Percentiles rank a stretch among this genome's conserved stretches.
These are phyloP conservation scores for Morelia viridis DNA, from an alignment of 2,797 vertebrate genomes.

Conservation along the genomic window DNA sequence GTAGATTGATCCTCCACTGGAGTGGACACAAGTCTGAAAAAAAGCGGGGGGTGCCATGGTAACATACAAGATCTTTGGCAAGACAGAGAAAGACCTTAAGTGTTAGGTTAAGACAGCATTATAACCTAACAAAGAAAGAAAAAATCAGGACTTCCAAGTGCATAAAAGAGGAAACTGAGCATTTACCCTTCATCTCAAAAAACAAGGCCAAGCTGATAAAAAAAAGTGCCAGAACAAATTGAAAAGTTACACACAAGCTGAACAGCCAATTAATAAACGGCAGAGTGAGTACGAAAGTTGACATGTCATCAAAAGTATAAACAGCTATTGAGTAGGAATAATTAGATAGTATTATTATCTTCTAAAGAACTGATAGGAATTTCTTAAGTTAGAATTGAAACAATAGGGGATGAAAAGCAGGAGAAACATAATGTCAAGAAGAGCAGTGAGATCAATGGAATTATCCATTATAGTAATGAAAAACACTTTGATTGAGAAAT, in stretches of 20 bases:
- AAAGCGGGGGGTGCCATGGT: background rate
- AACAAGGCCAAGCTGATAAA: background rate
- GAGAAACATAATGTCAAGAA: background rate
- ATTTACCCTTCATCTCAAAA: background rate
- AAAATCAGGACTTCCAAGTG: background rate
- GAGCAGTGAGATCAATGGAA: background rate
- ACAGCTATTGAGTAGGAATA: background rate
- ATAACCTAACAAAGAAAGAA: background rate
- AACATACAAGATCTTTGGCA: background rate
- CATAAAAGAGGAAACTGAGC: background rate
- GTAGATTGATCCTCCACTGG: background rate
- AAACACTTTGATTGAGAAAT: background rate
- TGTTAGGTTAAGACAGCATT: background rate
- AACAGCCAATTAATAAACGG: background rate
- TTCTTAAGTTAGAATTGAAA: background rate
- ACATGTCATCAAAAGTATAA: background rate
- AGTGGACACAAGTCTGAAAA: background rate
- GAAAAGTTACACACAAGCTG: background rate
- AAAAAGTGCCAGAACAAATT: background rate
- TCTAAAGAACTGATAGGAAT: background rate
- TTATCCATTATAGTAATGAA: accelerated
- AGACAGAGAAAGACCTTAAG: background rate
- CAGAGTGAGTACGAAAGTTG: background rate
- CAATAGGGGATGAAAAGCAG: background rate
- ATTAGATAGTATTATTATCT: conserved; percentile 3